Evolutionary conservation across 2,797 vertebrate species (phyloP).

Genomic region (Coendou prehensilis): DNA sequence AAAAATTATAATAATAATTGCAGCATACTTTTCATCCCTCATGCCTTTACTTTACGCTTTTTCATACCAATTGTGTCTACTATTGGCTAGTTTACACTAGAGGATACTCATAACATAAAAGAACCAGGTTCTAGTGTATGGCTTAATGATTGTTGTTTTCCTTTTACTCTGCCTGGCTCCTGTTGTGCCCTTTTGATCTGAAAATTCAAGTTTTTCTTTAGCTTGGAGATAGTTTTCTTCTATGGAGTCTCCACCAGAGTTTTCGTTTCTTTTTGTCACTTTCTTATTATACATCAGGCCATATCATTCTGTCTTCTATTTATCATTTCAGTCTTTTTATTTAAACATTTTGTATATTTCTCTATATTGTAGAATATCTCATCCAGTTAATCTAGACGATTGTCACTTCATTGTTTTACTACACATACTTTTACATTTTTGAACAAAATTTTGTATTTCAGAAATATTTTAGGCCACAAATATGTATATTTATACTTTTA

Average conservation of each 20-base stretch:
- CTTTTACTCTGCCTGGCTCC: neutral
- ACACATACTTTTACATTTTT: neutral
- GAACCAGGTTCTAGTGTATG: neutral
- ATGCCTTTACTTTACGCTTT: neutral
- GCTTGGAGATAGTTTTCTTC: neutral
- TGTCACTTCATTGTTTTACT: neutral
- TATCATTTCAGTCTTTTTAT: neutral
- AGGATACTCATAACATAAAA: neutral
- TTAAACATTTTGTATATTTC: neutral
- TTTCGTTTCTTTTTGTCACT: neutral
- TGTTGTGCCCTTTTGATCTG: neutral
- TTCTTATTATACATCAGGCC: neutral
- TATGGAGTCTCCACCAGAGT: neutral
- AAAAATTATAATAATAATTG: slow-evolving; percentile 33
- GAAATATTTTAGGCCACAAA: neutral
- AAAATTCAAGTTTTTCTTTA: slow-evolving; percentile 14
- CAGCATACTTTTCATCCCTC: neutral
- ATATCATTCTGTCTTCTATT: neutral
- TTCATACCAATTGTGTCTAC: neutral
- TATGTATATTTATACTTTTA: neutral
- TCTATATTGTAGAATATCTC: neutral
- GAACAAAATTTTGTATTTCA: neutral
- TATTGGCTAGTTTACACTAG: neutral
- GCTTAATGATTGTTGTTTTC: neutral
- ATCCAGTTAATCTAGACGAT: neutral